These are phyloP conservation scores for Phaedon cochleariae DNA, from an alignment of 2,888 invertebrate genomes.

Conservation along the genomic window DNA sequence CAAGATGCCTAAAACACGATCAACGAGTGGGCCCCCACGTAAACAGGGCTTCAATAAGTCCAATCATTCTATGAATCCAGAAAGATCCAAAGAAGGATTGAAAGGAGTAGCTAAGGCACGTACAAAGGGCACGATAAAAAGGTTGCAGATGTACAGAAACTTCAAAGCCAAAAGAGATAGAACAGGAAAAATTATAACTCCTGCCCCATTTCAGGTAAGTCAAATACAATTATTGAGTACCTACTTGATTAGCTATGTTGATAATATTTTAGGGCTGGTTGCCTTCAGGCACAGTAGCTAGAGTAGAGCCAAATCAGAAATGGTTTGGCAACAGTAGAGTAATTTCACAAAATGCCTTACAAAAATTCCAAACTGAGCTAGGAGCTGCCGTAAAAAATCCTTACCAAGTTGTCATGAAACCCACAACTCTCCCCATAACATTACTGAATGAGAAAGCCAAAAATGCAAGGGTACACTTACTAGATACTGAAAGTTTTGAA, in stretches of 20 bases:
- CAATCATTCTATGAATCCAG: slow-evolving; percentile 95
- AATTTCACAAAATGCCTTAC: slow-evolving; percentile 88
- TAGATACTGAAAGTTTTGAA: slow-evolving; percentile 95
- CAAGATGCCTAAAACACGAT: slow-evolving; percentile 80
- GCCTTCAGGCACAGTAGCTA: slow-evolving; percentile 87
- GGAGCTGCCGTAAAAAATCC: slow-evolving; percentile 95
- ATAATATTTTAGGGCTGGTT: slow-evolving; percentile 69
- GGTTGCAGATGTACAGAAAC: slow-evolving; percentile 98
- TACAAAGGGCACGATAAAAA: slow-evolving; percentile 92
- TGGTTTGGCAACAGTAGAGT: slow-evolving; percentile 99
- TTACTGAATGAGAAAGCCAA: slow-evolving; percentile 92
- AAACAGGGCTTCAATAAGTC: slow-evolving; percentile 87
- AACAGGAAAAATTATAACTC: slow-evolving; percentile 87
- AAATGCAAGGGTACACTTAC: slow-evolving; percentile 89
- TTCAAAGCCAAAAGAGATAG: slow-evolving; percentile 94
- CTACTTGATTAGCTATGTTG: not conserved
- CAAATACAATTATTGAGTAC: not conserved
- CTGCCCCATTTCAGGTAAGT: slow-evolving; percentile 90
- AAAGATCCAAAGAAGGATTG: slow-evolving; percentile 78
- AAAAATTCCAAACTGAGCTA: slow-evolving; percentile 93
- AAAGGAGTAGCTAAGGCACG: slow-evolving; percentile 87
- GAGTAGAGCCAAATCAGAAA: slow-evolving; percentile 96
- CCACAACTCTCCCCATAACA: slow-evolving; percentile 93
- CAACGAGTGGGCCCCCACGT: slow-evolving; percentile 77
- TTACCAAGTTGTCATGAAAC: slow-evolving; percentile 97